Evolutionary conservation across 1,140 invertebrate genomes (phyloP).

Genomic region (Ceratina australensis): DNA sequence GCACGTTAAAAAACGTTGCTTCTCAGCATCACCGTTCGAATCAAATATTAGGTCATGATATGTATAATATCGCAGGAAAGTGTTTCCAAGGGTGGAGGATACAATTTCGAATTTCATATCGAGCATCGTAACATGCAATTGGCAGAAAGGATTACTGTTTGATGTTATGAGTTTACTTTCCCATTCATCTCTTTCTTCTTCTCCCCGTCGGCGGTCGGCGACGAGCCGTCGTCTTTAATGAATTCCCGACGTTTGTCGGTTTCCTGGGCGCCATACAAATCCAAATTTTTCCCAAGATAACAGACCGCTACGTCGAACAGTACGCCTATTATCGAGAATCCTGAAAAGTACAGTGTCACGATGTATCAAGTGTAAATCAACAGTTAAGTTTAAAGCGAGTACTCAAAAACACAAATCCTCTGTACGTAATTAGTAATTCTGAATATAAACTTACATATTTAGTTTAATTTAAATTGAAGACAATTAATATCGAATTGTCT

Average conservation of each 20-base stretch:
- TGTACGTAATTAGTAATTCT: background rate
- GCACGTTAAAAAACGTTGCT: too few species aligned
- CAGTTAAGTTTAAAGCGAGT: background rate
- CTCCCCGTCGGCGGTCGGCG: slow-evolving; percentile 9
- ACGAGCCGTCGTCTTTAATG: slow-evolving; percentile 62
- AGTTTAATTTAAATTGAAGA: too few species aligned
- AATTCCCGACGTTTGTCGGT: slow-evolving; percentile 72
- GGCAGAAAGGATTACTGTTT: slow-evolving; percentile 24
- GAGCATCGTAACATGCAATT: background rate
- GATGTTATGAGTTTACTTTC: slow-evolving; percentile 46
- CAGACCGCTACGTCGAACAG: slow-evolving; percentile 82
- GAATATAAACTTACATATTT: too few species aligned
- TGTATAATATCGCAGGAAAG: too few species aligned
- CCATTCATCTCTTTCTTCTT: slow-evolving; percentile 59
- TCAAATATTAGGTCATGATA: too few species aligned
- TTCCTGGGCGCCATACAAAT: slow-evolving; percentile 82
- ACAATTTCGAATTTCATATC: background rate
- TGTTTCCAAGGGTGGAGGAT: background rate
- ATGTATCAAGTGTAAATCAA: background rate
- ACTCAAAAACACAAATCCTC: background rate
- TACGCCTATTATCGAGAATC: slow-evolving; percentile 80
- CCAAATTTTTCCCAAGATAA: slow-evolving; percentile 80
- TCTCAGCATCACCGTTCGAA: too few species aligned
- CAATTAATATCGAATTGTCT: too few species aligned
- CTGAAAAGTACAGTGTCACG: slow-evolving; percentile 66